Conservation (phyloP, 92 coral and sea anemone genomes). For the Porites divaricata region DNA sequence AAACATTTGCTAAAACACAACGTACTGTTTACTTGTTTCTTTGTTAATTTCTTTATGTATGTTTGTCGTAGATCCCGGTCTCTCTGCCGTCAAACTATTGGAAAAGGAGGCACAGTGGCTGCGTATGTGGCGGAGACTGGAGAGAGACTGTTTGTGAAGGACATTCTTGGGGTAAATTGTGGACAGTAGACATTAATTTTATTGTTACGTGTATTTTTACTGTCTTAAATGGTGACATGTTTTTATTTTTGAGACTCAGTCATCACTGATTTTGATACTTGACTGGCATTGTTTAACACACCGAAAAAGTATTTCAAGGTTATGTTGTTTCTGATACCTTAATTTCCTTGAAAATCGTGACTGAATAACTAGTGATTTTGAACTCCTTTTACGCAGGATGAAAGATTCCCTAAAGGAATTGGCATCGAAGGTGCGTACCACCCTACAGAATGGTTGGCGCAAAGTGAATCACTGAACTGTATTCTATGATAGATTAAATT, state of each 20-base stretch:
- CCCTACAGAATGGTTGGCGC: too few relatives aligned
- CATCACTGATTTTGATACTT: too few relatives aligned
- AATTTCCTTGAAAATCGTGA: neutral
- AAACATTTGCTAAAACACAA: neutral
- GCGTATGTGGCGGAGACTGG: constrained; percentile 96
- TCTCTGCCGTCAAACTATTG: constrained; percentile 86
- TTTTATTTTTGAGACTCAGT: too few relatives aligned
- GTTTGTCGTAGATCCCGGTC: constrained; percentile 68
- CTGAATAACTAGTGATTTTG: too few relatives aligned
- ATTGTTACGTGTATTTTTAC: neutral
- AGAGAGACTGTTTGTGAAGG: constrained; percentile 77
- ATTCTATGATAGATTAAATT: too few relatives aligned
- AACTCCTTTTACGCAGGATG: constrained; percentile 71
- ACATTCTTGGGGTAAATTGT: constrained; percentile 85
- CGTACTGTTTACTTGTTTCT: neutral
- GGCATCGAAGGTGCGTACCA: constrained; percentile 87
- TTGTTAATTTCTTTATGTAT: too few relatives aligned
- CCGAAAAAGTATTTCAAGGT: too few relatives aligned
- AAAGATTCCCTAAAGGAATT: constrained; percentile 94
- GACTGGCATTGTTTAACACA: too few relatives aligned
- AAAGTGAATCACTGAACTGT: too few relatives aligned
- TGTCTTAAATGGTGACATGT: too few relatives aligned
- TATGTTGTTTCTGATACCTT: neutral
- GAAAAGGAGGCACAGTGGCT: constrained; percentile 85
- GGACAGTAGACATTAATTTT: neutral